Conservation (phyloP, 2,113 vertebrate species). For the Carollia perspicillata region DNA sequence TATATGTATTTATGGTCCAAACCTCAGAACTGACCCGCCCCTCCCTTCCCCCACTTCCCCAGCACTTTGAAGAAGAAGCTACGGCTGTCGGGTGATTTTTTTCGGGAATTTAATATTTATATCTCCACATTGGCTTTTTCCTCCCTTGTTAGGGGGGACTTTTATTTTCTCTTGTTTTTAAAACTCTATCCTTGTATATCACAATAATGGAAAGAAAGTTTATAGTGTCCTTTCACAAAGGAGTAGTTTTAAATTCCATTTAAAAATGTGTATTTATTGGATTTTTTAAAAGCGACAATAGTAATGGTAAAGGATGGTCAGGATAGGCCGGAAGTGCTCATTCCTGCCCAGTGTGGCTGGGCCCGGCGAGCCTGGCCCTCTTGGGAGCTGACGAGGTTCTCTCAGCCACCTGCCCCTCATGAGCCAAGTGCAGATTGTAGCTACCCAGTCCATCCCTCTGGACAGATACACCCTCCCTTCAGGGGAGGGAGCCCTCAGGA, state of each 20-base stretch:
- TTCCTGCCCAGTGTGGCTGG: not conserved
- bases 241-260: conserved; percentile 87
- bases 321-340: conserved; percentile 35
- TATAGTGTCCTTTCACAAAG: conserved; percentile 78
- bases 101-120: conserved; percentile 85
- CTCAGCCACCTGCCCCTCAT: conserved; percentile 45
- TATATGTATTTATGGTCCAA: conserved; percentile 73
- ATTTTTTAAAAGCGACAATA: conserved; percentile 76
- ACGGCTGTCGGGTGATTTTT: conserved; percentile 79
- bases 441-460: not conserved
- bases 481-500: conserved; percentile 10
- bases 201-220: conserved; percentile 76
- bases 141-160: conserved; percentile 60
- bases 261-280: conserved; percentile 84
- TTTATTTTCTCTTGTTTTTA: conserved; percentile 80
- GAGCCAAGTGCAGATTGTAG: conserved; percentile 42
- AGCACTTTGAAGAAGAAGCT: conserved; percentile 77
- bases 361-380: not conserved
- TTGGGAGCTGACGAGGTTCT: conserved; percentile 7
- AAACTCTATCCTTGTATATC: conserved; percentile 80
- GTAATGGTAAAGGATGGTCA: conserved; percentile 57
- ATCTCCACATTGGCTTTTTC: conserved; percentile 74
- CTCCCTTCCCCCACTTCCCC: conserved; percentile 51
- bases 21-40: conserved; percentile 73
- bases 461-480: not conserved